Base-by-base conservation (phyloP, 2,888 invertebrate species). In the Rutpela maculata region DNA sequence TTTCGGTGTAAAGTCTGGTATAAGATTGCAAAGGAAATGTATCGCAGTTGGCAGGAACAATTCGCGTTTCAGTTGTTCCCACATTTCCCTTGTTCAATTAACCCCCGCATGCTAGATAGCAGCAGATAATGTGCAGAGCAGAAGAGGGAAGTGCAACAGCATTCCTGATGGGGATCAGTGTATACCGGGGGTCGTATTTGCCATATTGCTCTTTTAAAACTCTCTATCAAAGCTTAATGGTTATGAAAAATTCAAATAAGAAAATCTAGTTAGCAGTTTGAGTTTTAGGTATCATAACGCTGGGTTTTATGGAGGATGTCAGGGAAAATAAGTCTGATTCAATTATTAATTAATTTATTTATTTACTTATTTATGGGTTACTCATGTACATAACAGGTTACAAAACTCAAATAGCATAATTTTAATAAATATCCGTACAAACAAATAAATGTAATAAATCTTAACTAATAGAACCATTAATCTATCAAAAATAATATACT, bases 41-140 rank as follows among this genome's bases (percentile, higher is more conserved):
- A 74, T 74, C 77, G 70, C 70, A 70, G 77, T 74, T 76, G 76
- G 76, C 78, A 74, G 69, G 74, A 78, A 76, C 74, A 78, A 78
- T 78, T 74, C 78, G 59, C 66, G 59, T 76, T 78, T 76, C 66
- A 70, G 63, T 80, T 77, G 79, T 82, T 82, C 78, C 79, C 73
- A 76, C 75, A 77, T 81, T 81, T 74, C 81, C 80, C 75, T 74
- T 75, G 76, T 79, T 82, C 81, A 82, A 82, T 82, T 80, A 80
- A 79, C 78, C 77, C 78, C 79, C 72, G 68, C 72, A 43, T 26
- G 35, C 38, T 35, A 59, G 79, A 78, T 76, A 75, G 76, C 57
- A 59, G 59, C 75, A 67, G 78, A 79, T 78, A 80, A 76, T 74
- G 74, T 35, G 43, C 63, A 43, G 57, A 55, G 31, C 69, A 78